Evolutionary conservation across 2,113 vertebrate species (phyloP).

Genomic region (Phocoena phocoena): DNA sequence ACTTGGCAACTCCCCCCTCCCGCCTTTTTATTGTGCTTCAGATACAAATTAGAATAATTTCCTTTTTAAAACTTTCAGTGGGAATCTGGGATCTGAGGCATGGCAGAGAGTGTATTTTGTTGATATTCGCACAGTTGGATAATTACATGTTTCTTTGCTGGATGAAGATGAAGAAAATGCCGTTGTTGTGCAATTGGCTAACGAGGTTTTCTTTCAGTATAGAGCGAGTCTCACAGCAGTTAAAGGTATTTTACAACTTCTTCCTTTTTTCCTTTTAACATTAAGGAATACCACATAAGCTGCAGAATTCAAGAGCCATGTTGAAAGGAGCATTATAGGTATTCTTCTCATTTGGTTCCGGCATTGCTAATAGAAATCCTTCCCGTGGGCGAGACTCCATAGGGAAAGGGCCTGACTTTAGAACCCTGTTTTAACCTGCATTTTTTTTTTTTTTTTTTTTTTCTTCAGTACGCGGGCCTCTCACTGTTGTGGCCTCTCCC

Average conservation of each 20-base stretch:
- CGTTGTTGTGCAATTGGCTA: not conserved
- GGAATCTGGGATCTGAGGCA: conserved; percentile 48
- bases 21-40: not conserved
- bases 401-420: not conserved
- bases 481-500: too few relatives aligned
- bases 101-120: conserved; percentile 55
- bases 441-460: not conserved
- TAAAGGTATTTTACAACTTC: not conserved
- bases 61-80: conserved; percentile 70
- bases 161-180: conserved; percentile 55
- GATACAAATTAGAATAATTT: conserved; percentile 68
- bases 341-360: not conserved
- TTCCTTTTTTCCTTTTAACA: not conserved
- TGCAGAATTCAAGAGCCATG: not conserved
- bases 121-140: conserved; percentile 26
- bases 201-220: conserved; percentile 47
- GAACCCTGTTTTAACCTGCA: not conserved
- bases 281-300: not conserved
- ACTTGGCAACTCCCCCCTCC: not conserved
- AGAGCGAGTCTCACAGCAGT: not conserved
- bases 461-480: too few relatives aligned
- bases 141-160: conserved; percentile 57
- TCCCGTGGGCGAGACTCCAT: not conserved
- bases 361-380: not conserved
- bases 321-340: not conserved